These are phyloP conservation scores for Tenthredo distinguenda DNA, from an alignment of 2,888 invertebrate genomes.

Conservation along the genomic window DNA sequence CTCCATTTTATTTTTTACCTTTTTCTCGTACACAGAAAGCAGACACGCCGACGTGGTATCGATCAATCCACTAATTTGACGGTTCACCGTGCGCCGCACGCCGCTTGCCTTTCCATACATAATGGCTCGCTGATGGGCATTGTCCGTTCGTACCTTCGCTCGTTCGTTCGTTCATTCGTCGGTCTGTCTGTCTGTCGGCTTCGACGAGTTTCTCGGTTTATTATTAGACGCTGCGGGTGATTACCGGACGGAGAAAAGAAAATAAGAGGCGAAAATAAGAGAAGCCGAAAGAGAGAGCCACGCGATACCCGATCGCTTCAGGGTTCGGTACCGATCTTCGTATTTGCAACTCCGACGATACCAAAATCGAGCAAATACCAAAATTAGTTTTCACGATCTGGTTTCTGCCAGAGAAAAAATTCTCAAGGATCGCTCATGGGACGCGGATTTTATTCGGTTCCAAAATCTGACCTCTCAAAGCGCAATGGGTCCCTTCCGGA, in stretches of 20 bases:
- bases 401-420: not conserved
- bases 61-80: conserved; percentile 67
- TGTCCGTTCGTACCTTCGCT: conserved; percentile 60
- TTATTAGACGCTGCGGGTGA: conserved; percentile 57
- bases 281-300: conserved; percentile 49
- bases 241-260: conserved; percentile 53
- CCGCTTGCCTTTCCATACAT: conserved; percentile 59
- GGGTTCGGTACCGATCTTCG: not conserved
- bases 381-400: no score
- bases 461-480: not conserved
- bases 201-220: conserved; percentile 53
- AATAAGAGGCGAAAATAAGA: conserved; percentile 51
- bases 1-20: conserved; percentile 63
- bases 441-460: not conserved
- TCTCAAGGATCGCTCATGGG: not conserved
- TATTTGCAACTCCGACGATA: not conserved
- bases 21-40: conserved; percentile 55
- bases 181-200: conserved; percentile 57
- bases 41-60: conserved; percentile 60
- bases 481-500: not conserved
- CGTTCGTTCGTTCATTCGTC: conserved; percentile 25
- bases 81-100: conserved; percentile 61
- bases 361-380: no score
- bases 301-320: conserved; percentile 15
- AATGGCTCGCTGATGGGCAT: conserved; percentile 67